Base-by-base conservation (phyloP, 2,888 invertebrate genomes). In the Oconnorella tubifera region DNA sequence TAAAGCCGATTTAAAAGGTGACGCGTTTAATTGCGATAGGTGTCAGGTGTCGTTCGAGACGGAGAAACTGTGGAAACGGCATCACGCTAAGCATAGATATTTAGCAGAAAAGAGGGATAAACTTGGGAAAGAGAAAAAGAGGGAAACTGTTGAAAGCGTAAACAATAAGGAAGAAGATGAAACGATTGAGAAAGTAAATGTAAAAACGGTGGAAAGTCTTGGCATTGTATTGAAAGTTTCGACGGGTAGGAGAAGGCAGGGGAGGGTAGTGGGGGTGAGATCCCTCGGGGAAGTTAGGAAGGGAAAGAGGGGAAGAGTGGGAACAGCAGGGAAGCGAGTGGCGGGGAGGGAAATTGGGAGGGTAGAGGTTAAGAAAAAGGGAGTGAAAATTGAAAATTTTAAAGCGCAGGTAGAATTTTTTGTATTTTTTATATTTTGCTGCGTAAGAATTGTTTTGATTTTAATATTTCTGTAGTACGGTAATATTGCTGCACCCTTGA, bases 31-130 rank as follows among this genome's bases (percentile, higher is more conserved):
- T 6, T 60, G 60, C n/a, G 60, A 60, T 25, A 4, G 64, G 4
- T 78, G 78, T 63, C 73, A 76, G 2, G 72, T 72, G 62, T 76
- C 75, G 23, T 75, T 74, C 59, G 70, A 68, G n/a, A 53, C 70
- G 19, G 56, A 55, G 6, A 48, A 61, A 4, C 57, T 62, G 27
- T 75, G 72, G 56, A 63, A 71, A 28, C 60, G 67, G 2, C 76
- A 76, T 58, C 40, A 51, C 4, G 62, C 51, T 3, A 62, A 65
- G 29, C 65, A 65, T 49, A 25, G 59, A 4, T 62, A 56, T 48
- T 25, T 65, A 25, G 62, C 53, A 4, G 33, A 19, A 10, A 64
- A 33, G 25, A 64, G 53, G 29, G 27, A 3, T 23, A 28, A 10
- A 28, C 2, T 29, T 4, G 50, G 50, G 23, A 29, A 32, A 29